Conservation (phyloP, 2,113 vertebrate genomes). For the Pogonocichla stellata region DNA sequence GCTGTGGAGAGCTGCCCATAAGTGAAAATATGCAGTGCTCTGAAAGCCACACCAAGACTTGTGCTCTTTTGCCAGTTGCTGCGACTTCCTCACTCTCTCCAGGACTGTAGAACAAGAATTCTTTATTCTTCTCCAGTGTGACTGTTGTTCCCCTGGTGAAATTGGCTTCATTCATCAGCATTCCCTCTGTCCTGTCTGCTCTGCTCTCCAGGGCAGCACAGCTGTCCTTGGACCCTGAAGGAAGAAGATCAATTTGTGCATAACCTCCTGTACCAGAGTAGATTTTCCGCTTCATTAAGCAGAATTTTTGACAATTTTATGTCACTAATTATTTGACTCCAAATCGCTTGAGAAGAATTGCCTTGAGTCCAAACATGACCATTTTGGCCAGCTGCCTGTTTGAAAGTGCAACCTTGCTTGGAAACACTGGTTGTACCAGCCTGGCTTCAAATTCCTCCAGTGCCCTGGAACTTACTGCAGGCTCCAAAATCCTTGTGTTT, state of each 20-base stretch:
- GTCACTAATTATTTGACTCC: not conserved
- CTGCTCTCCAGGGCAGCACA: not conserved
- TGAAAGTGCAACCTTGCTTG: not conserved
- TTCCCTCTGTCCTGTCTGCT: not conserved
- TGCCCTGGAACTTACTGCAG: not conserved
- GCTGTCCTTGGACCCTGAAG: not conserved
- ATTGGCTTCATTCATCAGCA: rapidly evolving
- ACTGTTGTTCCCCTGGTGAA: not conserved
- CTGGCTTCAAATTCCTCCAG: not conserved
- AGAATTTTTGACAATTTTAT: not conserved
- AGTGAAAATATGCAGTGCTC: not conserved
- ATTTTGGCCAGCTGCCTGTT: not conserved
- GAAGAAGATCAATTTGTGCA: not conserved
- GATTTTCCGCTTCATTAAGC: not conserved
- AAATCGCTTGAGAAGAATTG: not conserved
- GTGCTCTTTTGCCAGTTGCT: not conserved
- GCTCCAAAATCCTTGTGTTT: not conserved
- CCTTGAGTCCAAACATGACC: not conserved
- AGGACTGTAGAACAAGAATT: not conserved
- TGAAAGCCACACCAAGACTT: not conserved
- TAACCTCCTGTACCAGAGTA: not conserved
- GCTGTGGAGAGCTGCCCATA: not conserved
- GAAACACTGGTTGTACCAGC: not conserved
- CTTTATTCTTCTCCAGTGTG: not conserved
- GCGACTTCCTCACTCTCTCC: not conserved